Evolutionary conservation across 1,140 invertebrate species (phyloP).

Genomic region (Drosophila navojoa): DNA sequence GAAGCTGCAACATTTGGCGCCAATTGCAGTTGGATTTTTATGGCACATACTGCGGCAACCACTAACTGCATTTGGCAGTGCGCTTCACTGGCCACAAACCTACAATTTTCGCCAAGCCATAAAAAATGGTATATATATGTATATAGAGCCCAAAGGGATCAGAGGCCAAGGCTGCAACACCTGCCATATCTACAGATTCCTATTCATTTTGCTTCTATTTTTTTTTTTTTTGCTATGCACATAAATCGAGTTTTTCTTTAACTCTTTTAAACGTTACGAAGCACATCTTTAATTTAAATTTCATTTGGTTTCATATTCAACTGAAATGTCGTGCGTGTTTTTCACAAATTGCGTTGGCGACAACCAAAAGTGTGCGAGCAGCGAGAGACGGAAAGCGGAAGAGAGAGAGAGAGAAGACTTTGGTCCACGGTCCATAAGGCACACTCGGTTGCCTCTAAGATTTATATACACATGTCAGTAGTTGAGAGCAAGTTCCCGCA

Average conservation of each 20-base stretch:
- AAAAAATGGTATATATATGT: constrained; percentile 23
- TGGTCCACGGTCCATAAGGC: no score
- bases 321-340: constrained; percentile 62
- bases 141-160: constrained; percentile 1
- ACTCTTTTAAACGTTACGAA: constrained; percentile 31
- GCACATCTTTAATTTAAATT: constrained; percentile 57
- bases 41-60: constrained; percentile 56
- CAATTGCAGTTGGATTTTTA: constrained; percentile 59
- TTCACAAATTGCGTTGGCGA: constrained; percentile 59
- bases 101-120: constrained; percentile 22
- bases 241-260: constrained; percentile 39
- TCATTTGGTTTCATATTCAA: constrained; percentile 52
- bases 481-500: constrained; percentile 18
- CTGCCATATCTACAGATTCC: constrained; percentile 4
- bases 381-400: no score
- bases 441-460: constrained; percentile 51
- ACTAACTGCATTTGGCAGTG: constrained; percentile 54
- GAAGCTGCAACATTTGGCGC: constrained; percentile 47
- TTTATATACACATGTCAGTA: constrained; percentile 75
- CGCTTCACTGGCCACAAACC: constrained; percentile 24
- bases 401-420: no score
- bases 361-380: background rate
- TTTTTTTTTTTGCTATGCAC: constrained; percentile 2
- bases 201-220: background rate
- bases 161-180: constrained; percentile 34